Evolutionary conservation across 2,113 vertebrate genomes (phyloP).

Genomic region (Pituophis catenifer): DNA sequence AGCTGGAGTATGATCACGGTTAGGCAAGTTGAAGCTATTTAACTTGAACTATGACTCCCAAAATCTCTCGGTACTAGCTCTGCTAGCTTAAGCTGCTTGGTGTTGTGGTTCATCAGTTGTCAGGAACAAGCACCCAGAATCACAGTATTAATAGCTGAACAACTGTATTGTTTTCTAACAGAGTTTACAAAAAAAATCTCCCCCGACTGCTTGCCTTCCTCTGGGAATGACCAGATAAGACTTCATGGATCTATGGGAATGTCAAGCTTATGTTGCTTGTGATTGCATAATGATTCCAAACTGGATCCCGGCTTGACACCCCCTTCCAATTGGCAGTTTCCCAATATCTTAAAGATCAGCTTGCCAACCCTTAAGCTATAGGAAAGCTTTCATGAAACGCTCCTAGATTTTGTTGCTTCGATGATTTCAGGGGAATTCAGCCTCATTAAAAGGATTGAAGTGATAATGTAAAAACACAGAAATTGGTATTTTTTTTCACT

Average conservation of each 20-base stretch:
- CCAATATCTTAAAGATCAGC: background rate
- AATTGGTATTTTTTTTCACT: background rate
- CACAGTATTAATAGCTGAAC: too few species aligned
- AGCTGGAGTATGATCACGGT: background rate
- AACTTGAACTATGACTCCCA: background rate
- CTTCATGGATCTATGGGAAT: too few species aligned
- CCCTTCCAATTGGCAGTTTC: too few species aligned
- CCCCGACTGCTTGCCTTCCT: too few species aligned
- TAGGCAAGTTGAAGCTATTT: background rate
- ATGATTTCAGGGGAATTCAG: background rate
- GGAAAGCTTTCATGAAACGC: background rate
- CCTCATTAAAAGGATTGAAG: background rate
- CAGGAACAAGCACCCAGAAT: too few species aligned
- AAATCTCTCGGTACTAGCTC: background rate
- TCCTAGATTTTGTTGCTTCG: background rate
- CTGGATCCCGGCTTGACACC: too few species aligned
- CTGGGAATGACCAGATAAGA: too few species aligned
- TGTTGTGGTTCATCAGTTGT: background rate
- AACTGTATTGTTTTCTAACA: too few species aligned
- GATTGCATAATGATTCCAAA: too few species aligned
- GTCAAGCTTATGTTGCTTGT: too few species aligned
- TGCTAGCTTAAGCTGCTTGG: background rate
- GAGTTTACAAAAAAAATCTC: too few species aligned
- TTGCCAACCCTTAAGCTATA: background rate
- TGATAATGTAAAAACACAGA: background rate